A percentile compares a stretch with the other conserved stretches of the same genome.
phyloP scores from a whole-genome alignment of 2,797 vertebrate genomes.

The Heteromormyrus szaboi region DNA sequence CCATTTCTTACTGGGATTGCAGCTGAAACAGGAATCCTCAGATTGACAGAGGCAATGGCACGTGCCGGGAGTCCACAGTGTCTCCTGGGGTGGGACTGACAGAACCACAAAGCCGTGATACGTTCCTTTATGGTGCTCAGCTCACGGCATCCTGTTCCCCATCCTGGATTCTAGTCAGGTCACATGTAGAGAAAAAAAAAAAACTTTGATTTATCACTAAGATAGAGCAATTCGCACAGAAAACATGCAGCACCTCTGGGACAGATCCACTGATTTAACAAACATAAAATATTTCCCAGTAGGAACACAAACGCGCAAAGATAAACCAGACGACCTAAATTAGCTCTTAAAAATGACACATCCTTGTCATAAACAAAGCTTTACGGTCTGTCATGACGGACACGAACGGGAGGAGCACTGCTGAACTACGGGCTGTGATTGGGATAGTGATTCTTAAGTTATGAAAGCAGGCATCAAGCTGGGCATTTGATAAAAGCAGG shows the following conservation, averaged over 20 bases:
- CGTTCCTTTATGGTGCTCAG: background rate
- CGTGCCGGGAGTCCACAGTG: background rate
- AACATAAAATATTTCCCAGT: constrained; percentile 2
- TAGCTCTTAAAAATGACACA: background rate
- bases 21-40: background rate
- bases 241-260: background rate
- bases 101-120: background rate
- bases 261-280: background rate
- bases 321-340: background rate
- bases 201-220: background rate
- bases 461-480: background rate
- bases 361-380: background rate
- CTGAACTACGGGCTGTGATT: background rate
- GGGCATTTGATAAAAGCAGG: background rate
- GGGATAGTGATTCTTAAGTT: background rate
- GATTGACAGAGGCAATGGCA: background rate
- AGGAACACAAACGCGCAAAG: background rate
- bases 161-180: background rate
- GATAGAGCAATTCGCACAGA: background rate
- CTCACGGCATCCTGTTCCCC: background rate
- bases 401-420: background rate
- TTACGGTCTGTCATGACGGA: background rate
- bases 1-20: background rate
- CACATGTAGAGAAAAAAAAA: background rate
- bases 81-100: background rate